phyloP scores from a whole-genome alignment of 2,113 vertebrate species.

The Cercopithecus mona region DNA sequence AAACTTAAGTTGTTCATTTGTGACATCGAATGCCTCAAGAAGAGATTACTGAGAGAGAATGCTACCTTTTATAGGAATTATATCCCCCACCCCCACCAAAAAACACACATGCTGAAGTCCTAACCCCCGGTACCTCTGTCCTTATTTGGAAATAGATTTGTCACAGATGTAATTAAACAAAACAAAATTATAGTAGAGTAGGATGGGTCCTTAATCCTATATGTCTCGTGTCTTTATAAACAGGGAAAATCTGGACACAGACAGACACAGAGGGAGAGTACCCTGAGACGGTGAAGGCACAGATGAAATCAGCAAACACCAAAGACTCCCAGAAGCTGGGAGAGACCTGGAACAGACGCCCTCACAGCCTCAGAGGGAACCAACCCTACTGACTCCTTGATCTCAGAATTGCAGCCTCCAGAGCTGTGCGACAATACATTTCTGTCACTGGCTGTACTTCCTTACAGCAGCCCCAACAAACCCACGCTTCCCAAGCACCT shows the following conservation, averaged over 20 bases:
- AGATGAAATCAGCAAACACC: background rate
- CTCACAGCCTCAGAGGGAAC: rapidly evolving
- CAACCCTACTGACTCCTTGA: background rate
- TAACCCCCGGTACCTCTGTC: no score
- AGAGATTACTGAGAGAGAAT: no score
- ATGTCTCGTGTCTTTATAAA: background rate
- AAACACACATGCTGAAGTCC: background rate
- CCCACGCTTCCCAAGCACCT: background rate
- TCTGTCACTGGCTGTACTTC: background rate
- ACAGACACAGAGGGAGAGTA: background rate
- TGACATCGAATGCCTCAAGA: background rate
- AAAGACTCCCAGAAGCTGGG: background rate
- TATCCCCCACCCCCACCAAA: background rate
- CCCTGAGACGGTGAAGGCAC: background rate
- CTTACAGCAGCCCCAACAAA: background rate
- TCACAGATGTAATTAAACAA: background rate
- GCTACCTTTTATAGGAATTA: background rate
- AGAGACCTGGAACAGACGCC: background rate
- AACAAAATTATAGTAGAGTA: background rate
- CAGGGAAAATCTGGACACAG: background rate
- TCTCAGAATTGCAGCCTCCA: background rate
- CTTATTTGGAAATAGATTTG: background rate
- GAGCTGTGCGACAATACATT: rapidly evolving
- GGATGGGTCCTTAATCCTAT: background rate
- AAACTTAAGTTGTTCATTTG: background rate